Evolutionary conservation across 2,797 vertebrate species (phyloP).

Genomic region (Prionace glauca): DNA sequence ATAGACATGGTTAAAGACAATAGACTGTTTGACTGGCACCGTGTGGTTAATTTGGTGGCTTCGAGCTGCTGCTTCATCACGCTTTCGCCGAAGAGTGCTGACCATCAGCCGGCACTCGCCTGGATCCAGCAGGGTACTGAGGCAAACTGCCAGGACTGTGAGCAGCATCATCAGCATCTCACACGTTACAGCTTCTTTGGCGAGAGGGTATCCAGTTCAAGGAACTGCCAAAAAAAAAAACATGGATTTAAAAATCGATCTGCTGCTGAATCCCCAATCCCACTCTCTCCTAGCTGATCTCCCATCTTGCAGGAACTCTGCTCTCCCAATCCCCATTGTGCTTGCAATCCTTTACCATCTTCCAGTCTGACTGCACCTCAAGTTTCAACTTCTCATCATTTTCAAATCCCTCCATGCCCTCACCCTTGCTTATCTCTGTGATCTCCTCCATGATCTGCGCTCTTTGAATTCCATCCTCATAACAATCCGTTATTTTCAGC

Average conservation of each 20-base stretch:
- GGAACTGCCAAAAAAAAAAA: background rate
- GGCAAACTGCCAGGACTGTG: conserved; percentile 56
- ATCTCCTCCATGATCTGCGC: no score
- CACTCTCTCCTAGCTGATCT: background rate
- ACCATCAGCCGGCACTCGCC: conserved; percentile 65
- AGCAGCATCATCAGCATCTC: background rate
- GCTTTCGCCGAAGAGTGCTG: conserved; percentile 63
- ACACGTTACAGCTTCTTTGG: conserved; percentile 42
- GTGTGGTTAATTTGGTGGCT: conserved; percentile 61
- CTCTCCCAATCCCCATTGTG: background rate
- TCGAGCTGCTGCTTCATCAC: conserved; percentile 56
- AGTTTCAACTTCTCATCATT: background rate
- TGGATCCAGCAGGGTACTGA: conserved; percentile 54
- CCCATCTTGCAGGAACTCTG: background rate
- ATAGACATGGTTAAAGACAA: conserved; percentile 94
- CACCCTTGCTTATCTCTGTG: no score
- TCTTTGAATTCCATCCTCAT: background rate
- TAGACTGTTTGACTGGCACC: conserved; percentile 62
- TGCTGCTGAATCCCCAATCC: background rate
- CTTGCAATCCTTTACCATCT: no score
- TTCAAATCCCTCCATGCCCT: background rate
- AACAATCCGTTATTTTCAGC: background rate
- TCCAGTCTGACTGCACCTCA: background rate
- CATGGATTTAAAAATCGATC: background rate
- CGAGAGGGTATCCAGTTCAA: background rate